These are phyloP conservation scores for Hypocryptadius cinnamomeus DNA, from an alignment of 2,113 vertebrate species.

Conservation along the genomic window DNA sequence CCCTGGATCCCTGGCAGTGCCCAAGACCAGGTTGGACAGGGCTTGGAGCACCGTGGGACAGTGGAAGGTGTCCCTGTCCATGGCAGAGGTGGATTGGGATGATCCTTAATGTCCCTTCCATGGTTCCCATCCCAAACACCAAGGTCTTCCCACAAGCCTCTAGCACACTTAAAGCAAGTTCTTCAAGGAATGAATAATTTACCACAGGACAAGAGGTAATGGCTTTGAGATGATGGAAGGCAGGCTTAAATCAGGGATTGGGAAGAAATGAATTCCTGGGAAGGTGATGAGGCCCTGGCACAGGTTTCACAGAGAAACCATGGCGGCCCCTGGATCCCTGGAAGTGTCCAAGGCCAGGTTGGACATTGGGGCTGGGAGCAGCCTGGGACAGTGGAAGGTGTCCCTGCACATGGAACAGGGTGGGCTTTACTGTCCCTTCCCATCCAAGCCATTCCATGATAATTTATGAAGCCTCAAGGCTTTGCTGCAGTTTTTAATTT, in stretches of 20 bases:
- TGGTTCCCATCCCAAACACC: not conserved
- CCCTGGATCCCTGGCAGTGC: not conserved
- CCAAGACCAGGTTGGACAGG: not conserved
- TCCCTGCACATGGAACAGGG: not conserved
- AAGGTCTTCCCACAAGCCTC: not conserved
- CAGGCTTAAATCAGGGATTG: too few relatives aligned
- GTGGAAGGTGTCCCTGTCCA: not conserved
- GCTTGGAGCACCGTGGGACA: not conserved
- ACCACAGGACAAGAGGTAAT: too few relatives aligned
- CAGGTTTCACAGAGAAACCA: not conserved
- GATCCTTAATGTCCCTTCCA: not conserved
- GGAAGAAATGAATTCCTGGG: fast-evolving
- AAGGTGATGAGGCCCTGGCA: not conserved
- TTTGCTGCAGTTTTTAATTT: not conserved
- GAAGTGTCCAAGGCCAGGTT: fast-evolving
- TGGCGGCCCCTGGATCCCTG: not conserved
- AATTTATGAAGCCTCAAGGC: fast-evolving
- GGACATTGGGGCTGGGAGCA: not conserved
- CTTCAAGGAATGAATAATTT: not conserved
- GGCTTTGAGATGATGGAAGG: not conserved
- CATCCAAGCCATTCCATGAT: not conserved
- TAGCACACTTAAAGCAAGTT: not conserved
- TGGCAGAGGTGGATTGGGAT: not conserved
- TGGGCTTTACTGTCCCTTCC: not conserved
- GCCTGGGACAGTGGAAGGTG: fast-evolving